Percentiles rank a stretch among this genome's conserved stretches.
These are phyloP conservation scores for Neosalanx taihuensis DNA, from an alignment of 2,797 vertebrate species.

Conservation along the genomic window DNA sequence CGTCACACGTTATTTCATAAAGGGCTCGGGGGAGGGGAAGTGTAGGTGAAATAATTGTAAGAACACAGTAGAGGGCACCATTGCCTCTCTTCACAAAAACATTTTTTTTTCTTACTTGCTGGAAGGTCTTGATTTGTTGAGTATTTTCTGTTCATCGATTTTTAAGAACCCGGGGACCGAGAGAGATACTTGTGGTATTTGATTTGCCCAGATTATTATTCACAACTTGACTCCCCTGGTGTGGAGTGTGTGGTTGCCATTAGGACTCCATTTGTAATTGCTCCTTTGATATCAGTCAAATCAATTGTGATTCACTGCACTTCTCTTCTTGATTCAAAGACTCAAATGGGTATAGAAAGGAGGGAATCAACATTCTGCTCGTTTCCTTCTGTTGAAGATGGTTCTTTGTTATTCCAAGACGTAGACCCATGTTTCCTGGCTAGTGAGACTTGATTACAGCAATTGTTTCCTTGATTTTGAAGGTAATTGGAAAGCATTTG, in stretches of 20 bases:
- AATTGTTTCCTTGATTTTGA: background rate
- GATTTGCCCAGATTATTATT: background rate
- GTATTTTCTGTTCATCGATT: background rate
- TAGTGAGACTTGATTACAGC: background rate
- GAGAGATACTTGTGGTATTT: background rate
- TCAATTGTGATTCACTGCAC: slow-evolving; percentile 11
- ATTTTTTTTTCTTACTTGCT: background rate
- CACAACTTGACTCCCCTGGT: background rate
- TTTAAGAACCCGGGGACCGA: too few species aligned
- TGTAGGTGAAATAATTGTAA: too few species aligned
- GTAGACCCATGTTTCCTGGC: slow-evolving; percentile 5
- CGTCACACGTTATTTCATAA: too few species aligned
- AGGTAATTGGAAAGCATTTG: background rate
- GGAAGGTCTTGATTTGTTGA: background rate
- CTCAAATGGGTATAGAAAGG: slow-evolving; percentile 39
- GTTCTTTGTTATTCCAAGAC: slow-evolving; percentile 24
- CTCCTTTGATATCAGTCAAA: slow-evolving; percentile 9
- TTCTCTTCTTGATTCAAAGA: slow-evolving; percentile 6
- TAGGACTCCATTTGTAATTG: slow-evolving; percentile 12
- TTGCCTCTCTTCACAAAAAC: background rate
- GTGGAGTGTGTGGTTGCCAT: slow-evolving; percentile 8
- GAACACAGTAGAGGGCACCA: slow-evolving; percentile 31
- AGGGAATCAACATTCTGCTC: slow-evolving; percentile 26
- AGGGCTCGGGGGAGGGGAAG: too few species aligned
- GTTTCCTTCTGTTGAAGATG: slow-evolving; percentile 25